These are phyloP conservation scores for Erythrocebus patas DNA, from an alignment of 2,113 vertebrate species.

Conservation along the genomic window DNA sequence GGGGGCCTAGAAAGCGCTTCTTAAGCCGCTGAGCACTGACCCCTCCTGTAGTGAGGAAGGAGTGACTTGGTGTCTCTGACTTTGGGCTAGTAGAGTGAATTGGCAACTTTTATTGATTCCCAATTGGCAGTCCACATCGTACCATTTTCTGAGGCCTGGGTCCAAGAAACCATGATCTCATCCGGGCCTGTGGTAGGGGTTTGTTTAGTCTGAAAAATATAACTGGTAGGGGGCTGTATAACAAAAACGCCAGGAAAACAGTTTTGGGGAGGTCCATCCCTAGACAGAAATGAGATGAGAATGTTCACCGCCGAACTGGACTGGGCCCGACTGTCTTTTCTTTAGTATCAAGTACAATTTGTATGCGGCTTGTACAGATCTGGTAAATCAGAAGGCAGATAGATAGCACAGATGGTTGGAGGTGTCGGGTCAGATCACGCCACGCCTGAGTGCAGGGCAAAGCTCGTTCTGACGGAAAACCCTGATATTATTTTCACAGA, in stretches of 20 bases:
- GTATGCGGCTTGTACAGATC: conserved; percentile 90
- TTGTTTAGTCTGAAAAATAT: conserved; percentile 40
- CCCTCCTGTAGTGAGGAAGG: background rate
- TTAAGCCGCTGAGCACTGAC: background rate
- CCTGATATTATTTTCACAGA: conserved; percentile 98
- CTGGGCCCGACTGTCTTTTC: conserved; percentile 79
- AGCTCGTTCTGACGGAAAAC: conserved; percentile 98
- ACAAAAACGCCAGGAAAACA: background rate
- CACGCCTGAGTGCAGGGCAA: conserved; percentile 95
- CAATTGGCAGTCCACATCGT: conserved; percentile 18
- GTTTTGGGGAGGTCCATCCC: background rate
- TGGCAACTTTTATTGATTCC: conserved; percentile 58
- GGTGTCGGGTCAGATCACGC: conserved; percentile 99
- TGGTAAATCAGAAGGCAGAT: conserved; percentile 98
- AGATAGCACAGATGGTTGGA: conserved; percentile 99
- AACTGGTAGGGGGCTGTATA: background rate
- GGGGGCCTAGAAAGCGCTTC: background rate
- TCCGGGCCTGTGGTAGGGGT: background rate
- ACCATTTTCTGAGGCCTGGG: conserved; percentile 10
- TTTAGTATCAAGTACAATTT: conserved; percentile 95
- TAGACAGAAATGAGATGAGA: background rate
- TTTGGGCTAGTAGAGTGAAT: background rate
- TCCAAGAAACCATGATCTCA: conserved; percentile 13
- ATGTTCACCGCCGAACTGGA: background rate
- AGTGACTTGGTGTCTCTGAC: background rate